Evolutionary conservation across 2,888 invertebrate genomes (phyloP).

Genomic region (Pardosa pseudoannulata): DNA sequence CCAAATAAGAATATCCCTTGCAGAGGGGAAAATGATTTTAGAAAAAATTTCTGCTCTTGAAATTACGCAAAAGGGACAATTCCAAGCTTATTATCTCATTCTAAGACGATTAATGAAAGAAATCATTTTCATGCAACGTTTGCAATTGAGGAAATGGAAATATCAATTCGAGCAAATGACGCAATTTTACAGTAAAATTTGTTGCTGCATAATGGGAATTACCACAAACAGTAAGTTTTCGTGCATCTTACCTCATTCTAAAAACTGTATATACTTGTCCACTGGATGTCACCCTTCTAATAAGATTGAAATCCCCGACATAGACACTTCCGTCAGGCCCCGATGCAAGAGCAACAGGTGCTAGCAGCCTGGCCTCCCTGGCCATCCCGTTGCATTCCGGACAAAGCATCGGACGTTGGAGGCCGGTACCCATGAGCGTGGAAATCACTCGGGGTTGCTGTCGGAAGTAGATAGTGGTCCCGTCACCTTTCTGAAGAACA

Average conservation of each 20-base stretch:
- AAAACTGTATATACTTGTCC: constrained; percentile 89
- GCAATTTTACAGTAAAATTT: too few species aligned
- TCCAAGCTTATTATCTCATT: too few species aligned
- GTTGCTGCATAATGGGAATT: too few species aligned
- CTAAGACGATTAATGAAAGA: too few species aligned
- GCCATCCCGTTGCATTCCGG: constrained; percentile 87
- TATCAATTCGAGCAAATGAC: too few species aligned
- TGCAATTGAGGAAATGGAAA: too few species aligned
- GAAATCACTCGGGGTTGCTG: constrained; percentile 93
- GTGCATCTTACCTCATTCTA: constrained; percentile 85
- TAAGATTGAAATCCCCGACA: constrained; percentile 96
- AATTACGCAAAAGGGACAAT: too few species aligned
- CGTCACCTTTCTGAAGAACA: constrained; percentile 97
- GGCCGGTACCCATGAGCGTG: constrained; percentile 93
- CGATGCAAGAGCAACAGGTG: constrained; percentile 93
- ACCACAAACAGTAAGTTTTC: too few species aligned
- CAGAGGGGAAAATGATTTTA: too few species aligned
- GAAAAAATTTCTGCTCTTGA: too few species aligned
- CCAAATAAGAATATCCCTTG: too few species aligned
- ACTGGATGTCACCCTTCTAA: constrained; percentile 90
- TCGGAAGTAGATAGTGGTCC: constrained; percentile 94
- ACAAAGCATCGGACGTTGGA: constrained; percentile 85
- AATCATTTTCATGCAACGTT: too few species aligned
- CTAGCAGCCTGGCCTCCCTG: constrained; percentile 87
- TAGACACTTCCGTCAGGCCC: constrained; percentile 95